These are phyloP conservation scores for Melipona beecheii DNA, from an alignment of 2,888 invertebrate species.

Conservation along the genomic window DNA sequence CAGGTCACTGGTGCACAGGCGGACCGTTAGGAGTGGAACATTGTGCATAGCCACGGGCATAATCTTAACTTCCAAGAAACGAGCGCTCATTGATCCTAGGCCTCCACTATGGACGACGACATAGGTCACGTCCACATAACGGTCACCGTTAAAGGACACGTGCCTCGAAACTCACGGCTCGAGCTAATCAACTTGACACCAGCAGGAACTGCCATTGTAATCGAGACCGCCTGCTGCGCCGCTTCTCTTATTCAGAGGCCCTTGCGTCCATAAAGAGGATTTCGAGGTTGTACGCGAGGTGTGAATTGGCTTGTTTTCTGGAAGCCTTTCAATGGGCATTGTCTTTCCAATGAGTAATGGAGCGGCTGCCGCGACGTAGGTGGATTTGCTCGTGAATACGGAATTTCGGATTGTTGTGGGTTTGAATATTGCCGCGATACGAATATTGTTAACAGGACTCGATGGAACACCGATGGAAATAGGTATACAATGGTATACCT, in stretches of 20 bases:
- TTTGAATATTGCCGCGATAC: background rate
- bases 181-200: constrained; percentile 75
- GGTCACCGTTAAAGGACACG: constrained; percentile 71
- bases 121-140: constrained; percentile 76
- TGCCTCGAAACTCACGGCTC: constrained; percentile 63
- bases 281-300: constrained; percentile 11
- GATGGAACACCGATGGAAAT: background rate
- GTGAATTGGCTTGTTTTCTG: background rate
- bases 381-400: background rate
- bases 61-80: constrained; percentile 72
- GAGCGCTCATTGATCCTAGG: constrained; percentile 71
- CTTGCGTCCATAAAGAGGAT: constrained; percentile 37
- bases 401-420: background rate
- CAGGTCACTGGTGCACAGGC: constrained; percentile 67
- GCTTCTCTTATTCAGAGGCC: constrained; percentile 24
- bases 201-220: constrained; percentile 69
- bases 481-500: background rate
- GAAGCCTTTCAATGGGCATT: background rate
- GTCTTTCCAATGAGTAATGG: background rate
- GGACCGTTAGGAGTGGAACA: constrained; percentile 67
- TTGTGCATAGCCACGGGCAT: constrained; percentile 71
- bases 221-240: constrained; percentile 43
- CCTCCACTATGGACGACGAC: constrained; percentile 67
- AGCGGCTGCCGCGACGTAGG: background rate
- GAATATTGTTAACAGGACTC: background rate